These are phyloP conservation scores for Eospalax fontanierii DNA, from an alignment of 2,797 vertebrate genomes.

Conservation along the genomic window DNA sequence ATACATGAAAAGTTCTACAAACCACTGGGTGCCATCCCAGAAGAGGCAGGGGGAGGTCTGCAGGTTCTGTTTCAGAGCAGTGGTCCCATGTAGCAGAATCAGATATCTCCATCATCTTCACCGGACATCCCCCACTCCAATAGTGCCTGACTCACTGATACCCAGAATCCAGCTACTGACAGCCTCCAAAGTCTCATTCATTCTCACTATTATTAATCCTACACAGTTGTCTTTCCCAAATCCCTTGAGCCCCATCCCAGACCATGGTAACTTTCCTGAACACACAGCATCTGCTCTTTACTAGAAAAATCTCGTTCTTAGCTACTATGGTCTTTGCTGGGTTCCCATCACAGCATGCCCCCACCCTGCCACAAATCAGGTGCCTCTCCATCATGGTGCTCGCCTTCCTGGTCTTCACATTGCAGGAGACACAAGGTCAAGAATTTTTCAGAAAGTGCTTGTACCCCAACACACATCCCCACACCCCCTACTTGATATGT, in stretches of 20 bases:
- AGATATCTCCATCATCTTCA: too few relatives aligned
- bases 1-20: background rate
- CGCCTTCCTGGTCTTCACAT: background rate
- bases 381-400: background rate
- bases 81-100: background rate
- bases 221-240: too few relatives aligned
- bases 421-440: background rate
- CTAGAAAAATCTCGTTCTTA: background rate
- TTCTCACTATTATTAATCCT: background rate
- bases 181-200: too few relatives aligned
- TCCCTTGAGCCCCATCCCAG: background rate
- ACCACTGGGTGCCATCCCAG: background rate
- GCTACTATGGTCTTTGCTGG: background rate
- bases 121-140: too few relatives aligned
- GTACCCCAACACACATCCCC: too few relatives aligned
- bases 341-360: too few relatives aligned
- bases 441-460: background rate
- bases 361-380: accelerated
- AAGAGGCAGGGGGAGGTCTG: background rate
- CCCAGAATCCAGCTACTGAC: background rate
- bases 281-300: accelerated
- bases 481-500: background rate
- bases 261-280: background rate
- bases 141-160: background rate
- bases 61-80: background rate